Evolutionary conservation across 2,888 invertebrate species (phyloP).

Genomic region (Sylvicola cinctus): DNA sequence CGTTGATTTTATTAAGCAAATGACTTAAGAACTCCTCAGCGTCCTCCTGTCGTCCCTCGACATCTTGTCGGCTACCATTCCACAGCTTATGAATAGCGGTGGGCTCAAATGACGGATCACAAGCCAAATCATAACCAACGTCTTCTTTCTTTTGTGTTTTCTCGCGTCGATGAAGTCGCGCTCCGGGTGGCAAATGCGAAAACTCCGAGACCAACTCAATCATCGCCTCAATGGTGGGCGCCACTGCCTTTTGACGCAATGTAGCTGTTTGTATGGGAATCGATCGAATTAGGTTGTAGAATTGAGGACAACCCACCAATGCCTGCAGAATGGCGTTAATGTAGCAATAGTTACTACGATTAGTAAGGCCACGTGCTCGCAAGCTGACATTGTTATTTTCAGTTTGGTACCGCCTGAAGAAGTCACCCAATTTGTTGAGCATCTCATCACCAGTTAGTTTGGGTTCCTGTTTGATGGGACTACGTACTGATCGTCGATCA

Average conservation of each 20-base stretch:
- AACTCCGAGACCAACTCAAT: slow-evolving; percentile 64
- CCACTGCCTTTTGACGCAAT: slow-evolving; percentile 35
- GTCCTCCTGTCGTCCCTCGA: slow-evolving; percentile 87
- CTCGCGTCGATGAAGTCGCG: slow-evolving; percentile 26
- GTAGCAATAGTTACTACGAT: slow-evolving; percentile 90
- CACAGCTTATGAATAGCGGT: slow-evolving; percentile 67
- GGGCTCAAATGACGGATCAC: slow-evolving; percentile 79
- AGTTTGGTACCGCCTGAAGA: slow-evolving; percentile 49
- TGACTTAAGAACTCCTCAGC: slow-evolving; percentile 93
- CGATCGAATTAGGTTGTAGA: slow-evolving; percentile 73
- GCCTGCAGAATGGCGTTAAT: slow-evolving; percentile 91
- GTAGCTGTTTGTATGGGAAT: slow-evolving; percentile 41
- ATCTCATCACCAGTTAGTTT: too few species aligned
- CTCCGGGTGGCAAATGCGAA: slow-evolving; percentile 37
- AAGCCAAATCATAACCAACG: slow-evolving; percentile 35
- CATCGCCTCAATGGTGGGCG: slow-evolving; percentile 85
- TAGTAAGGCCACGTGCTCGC: slow-evolving; percentile 76
- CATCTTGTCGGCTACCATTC: slow-evolving; percentile 48
- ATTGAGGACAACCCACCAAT: slow-evolving; percentile 81
- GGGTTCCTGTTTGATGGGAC: too few species aligned
- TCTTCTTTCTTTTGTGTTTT: slow-evolving; percentile 22
- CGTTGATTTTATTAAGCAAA: slow-evolving; percentile 81
- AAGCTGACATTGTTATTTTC: slow-evolving; percentile 62
- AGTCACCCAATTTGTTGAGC: slow-evolving; percentile 36
- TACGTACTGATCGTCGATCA: too few species aligned